Conservation (phyloP, 2,888 invertebrate species). For the Dasypolia templi region DNA sequence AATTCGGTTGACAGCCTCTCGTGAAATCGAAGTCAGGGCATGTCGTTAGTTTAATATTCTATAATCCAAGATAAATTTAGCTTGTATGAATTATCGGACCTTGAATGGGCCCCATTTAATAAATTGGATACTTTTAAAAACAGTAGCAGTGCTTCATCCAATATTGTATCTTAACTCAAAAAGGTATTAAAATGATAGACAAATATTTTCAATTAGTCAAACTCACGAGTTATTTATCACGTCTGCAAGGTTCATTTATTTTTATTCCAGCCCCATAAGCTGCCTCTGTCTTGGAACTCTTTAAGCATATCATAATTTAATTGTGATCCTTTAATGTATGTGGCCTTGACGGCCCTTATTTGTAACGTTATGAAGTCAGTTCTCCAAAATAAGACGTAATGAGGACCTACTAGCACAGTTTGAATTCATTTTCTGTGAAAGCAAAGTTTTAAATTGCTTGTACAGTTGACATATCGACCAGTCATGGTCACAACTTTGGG, state of each 20-base stretch:
- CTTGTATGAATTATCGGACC: background rate
- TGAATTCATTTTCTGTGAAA: constrained; percentile 17
- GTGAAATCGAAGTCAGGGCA: constrained; percentile 29
- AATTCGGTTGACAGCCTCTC: constrained; percentile 45
- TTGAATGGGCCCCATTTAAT: background rate
- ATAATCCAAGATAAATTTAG: constrained; percentile 22
- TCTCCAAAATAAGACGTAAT: constrained; percentile 22
- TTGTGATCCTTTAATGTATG: constrained; percentile 44
- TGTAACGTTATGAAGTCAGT: constrained; percentile 26
- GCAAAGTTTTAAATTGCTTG: background rate
- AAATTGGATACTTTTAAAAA: background rate
- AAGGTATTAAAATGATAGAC: background rate
- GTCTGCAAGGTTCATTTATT: background rate
- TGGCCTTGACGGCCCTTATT: constrained; percentile 45
- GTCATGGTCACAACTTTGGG: constrained; percentile 7
- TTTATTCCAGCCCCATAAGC: constrained; percentile 14
- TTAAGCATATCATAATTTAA: constrained; percentile 33
- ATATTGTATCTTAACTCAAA: background rate
- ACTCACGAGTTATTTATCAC: background rate
- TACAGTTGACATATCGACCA: constrained; percentile 7
- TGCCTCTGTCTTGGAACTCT: constrained; percentile 19
- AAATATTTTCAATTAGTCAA: too few species aligned
- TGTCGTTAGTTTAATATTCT: constrained; percentile 45
- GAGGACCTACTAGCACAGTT: constrained; percentile 1
- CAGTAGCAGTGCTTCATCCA: background rate